These are phyloP conservation scores for Falco novaeseelandiae DNA, from an alignment of 2,797 vertebrate genomes.

Conservation along the genomic window DNA sequence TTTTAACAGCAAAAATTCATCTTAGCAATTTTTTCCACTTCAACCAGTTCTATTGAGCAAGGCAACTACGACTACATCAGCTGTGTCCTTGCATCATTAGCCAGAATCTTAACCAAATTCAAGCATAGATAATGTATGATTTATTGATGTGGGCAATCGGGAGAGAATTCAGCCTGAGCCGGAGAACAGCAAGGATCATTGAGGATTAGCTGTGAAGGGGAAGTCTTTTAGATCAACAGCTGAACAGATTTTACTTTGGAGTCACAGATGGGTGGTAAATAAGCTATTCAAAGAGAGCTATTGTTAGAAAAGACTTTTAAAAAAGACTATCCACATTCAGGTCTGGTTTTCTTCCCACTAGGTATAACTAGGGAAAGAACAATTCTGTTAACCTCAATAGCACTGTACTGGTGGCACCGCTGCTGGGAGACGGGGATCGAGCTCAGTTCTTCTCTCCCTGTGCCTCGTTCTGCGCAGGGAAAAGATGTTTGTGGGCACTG, in stretches of 20 bases:
- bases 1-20: not conserved
- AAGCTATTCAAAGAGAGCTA: not conserved
- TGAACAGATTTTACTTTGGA: not conserved
- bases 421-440: not conserved
- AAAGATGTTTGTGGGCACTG: fast-evolving
- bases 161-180: not conserved
- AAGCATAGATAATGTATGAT: not conserved
- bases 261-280: not conserved
- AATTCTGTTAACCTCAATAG: not conserved
- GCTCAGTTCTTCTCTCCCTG: fast-evolving
- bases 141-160: not conserved
- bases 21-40: not conserved
- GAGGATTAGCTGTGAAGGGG: not conserved
- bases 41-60: not conserved
- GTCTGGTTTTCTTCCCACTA: not conserved
- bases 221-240: not conserved
- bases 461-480: not conserved
- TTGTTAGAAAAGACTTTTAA: not conserved
- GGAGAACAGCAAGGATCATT: not conserved
- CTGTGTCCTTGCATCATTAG: not conserved
- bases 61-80: not conserved
- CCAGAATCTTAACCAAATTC: not conserved
- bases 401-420: too few species aligned
- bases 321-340: not conserved
- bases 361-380: not conserved